Conservation (phyloP, 2,113 vertebrate genomes). For the Istiophorus platypterus region DNA sequence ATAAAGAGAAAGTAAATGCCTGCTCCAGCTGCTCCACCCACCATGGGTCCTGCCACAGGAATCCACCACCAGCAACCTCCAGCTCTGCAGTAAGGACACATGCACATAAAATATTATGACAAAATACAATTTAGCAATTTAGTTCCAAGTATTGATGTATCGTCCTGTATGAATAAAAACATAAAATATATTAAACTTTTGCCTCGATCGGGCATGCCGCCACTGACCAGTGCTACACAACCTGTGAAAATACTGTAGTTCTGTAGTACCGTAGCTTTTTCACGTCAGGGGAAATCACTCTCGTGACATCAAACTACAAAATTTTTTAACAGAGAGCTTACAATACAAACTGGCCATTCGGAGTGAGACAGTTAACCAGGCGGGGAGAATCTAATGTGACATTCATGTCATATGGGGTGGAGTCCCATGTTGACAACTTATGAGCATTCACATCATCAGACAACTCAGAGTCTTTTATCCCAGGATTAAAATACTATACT, state of each 20-base stretch:
- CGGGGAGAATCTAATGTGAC: neutral
- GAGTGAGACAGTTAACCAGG: too few species aligned
- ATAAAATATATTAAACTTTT: neutral
- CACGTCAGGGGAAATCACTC: neutral
- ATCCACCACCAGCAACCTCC: slow-evolving; percentile 97
- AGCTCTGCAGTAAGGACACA: slow-evolving; percentile 81
- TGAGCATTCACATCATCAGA: too few species aligned
- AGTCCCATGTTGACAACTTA: too few species aligned
- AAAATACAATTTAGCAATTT: neutral
- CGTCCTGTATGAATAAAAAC: neutral
- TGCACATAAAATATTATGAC: neutral
- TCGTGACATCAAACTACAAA: too few species aligned
- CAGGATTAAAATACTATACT: neutral
- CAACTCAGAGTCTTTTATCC: neutral
- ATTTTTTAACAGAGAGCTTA: neutral
- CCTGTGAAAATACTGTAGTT: neutral
- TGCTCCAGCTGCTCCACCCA: slow-evolving; percentile 90
- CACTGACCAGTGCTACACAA: neutral
- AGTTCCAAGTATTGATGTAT: neutral
- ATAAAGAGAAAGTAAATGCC: slow-evolving; percentile 89
- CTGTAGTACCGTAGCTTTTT: too few species aligned
- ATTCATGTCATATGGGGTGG: neutral
- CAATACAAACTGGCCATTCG: neutral
- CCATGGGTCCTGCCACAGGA: slow-evolving; percentile 91
- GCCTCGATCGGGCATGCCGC: neutral